These are phyloP conservation scores for Lophotriccus pileatus DNA, from an alignment of 2,797 vertebrate species.

Conservation along the genomic window DNA sequence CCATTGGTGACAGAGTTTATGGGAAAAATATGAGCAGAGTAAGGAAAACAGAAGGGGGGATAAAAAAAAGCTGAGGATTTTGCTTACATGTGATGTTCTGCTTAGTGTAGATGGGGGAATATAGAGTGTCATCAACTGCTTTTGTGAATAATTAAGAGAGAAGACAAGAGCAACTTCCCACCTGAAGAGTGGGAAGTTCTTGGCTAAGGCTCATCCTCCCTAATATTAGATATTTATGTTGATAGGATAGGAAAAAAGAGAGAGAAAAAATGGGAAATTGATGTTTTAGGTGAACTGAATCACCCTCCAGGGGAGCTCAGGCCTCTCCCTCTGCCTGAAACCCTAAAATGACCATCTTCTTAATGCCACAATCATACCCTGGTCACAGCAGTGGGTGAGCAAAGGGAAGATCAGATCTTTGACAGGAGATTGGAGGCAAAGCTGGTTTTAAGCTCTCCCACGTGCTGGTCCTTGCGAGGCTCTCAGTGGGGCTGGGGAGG, in stretches of 20 bases:
- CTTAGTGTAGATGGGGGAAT: not conserved
- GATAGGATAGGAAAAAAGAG: not conserved
- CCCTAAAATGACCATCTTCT: not conserved
- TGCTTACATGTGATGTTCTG: not conserved
- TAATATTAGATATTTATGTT: not conserved
- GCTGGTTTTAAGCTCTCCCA: accelerated
- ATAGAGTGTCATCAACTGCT: not conserved
- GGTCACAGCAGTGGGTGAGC: not conserved
- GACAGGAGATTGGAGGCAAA: not conserved
- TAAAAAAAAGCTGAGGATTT: not conserved
- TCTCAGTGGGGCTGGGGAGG: not conserved
- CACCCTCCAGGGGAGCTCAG: not conserved
- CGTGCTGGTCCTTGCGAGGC: accelerated
- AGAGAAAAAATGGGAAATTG: accelerated
- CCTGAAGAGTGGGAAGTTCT: not conserved
- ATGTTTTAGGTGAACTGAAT: not conserved
- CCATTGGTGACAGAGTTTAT: constrained; percentile 26
- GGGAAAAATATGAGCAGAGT: not conserved
- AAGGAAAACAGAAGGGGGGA: not conserved
- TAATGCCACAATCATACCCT: accelerated
- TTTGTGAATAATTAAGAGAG: not conserved
- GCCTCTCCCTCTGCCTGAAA: not conserved
- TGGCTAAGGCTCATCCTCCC: not conserved
- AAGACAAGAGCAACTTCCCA: not conserved
- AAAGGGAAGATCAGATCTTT: accelerated